Percentiles rank a stretch among this genome's conserved stretches.
Conservation (phyloP, 2,888 invertebrate species). For the Blastobasis lacticolella region DNA sequence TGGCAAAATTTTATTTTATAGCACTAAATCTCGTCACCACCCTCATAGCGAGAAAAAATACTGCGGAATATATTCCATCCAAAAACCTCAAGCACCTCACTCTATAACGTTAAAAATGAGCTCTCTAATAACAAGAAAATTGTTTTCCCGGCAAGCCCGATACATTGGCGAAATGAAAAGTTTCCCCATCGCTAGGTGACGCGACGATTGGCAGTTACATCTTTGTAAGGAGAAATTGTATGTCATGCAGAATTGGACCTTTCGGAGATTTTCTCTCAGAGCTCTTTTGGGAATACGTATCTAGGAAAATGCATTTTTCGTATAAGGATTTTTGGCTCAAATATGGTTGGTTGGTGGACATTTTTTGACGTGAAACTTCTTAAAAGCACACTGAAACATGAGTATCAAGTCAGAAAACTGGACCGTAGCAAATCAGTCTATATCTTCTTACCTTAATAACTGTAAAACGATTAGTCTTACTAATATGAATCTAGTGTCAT, state of each 20-base stretch:
- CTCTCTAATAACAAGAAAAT: slow-evolving; percentile 59
- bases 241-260: slow-evolving; percentile 1
- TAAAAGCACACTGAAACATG: too few relatives aligned
- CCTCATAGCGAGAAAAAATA: neutral
- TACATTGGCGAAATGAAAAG: slow-evolving; percentile 67
- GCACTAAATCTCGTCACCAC: too few relatives aligned
- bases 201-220: slow-evolving; percentile 69
- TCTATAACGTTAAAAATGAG: slow-evolving; percentile 67
- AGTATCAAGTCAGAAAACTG: too few relatives aligned
- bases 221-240: slow-evolving; percentile 40
- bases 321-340: neutral
- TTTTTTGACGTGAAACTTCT: too few relatives aligned
- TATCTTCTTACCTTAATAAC: too few relatives aligned
- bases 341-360: neutral
- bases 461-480: too few relatives aligned
- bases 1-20: too few relatives aligned
- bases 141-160: slow-evolving; percentile 47
- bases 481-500: too few relatives aligned
- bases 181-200: slow-evolving; percentile 66
- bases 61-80: slow-evolving; percentile 3
- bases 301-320: too few relatives aligned
- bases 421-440: too few relatives aligned
- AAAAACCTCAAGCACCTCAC: slow-evolving; percentile 35
- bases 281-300: too few relatives aligned
- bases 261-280: neutral